phyloP scores from a whole-genome alignment of 2,113 vertebrate genomes.

The Anser brachyrhynchus region DNA sequence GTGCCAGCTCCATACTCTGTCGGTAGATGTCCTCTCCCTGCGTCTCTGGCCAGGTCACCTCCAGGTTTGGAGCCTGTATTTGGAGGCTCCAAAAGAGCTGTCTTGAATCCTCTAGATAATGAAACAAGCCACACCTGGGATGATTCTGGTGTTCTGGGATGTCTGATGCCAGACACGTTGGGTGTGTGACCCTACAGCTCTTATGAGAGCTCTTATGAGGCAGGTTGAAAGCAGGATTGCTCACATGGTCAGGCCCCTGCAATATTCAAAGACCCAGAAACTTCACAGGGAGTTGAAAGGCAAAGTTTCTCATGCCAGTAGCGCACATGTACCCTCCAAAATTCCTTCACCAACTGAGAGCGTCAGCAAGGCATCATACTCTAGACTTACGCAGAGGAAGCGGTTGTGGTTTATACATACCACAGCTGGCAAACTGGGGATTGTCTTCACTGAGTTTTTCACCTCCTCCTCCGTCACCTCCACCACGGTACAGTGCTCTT shows the following conservation, averaged over 20 bases:
- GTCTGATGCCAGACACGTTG: not conserved
- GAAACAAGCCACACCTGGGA: not conserved
- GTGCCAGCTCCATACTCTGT: not conserved
- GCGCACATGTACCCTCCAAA: rapidly evolving
- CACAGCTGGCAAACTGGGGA: conserved; percentile 95
- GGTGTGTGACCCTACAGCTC: not conserved
- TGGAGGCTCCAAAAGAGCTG: not conserved
- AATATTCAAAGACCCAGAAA: not conserved
- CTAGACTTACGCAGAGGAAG: not conserved
- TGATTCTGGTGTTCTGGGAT: not conserved
- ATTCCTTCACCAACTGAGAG: not conserved
- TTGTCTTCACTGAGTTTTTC: conserved; percentile 93
- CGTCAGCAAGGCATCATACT: not conserved
- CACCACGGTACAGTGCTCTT: conserved; percentile 92
- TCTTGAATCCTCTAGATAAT: not conserved
- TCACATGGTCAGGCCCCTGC: not conserved
- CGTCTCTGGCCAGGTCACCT: not conserved
- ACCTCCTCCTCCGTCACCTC: conserved; percentile 98
- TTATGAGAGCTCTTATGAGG: not conserved
- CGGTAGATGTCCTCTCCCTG: not conserved
- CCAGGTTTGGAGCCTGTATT: not conserved
- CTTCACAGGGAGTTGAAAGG: not conserved
- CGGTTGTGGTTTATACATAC: conserved; percentile 69
- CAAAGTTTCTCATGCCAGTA: not conserved
- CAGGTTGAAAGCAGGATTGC: not conserved